A percentile compares a stretch with the other conserved stretches of the same genome.
Evolutionary conservation across 2,888 invertebrate genomes (phyloP).

Genomic region (Apantesis nais): DNA sequence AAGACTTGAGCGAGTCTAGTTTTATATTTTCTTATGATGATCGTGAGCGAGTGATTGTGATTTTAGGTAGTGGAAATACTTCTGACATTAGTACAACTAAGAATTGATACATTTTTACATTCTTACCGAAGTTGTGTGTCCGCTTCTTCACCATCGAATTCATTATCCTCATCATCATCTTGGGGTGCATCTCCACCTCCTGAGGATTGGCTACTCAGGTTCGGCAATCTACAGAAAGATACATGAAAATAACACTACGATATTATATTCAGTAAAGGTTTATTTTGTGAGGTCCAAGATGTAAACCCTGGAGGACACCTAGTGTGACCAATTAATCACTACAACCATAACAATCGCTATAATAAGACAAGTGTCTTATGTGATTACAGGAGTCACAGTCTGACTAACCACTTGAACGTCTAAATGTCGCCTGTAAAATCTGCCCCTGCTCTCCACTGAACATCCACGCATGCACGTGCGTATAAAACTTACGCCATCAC

Average conservation of each 20-base stretch:
- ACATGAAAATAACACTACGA: neutral
- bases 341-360: no score
- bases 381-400: no score
- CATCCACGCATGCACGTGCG: no score
- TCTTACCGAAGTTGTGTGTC: constrained; percentile 87
- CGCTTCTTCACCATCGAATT: constrained; percentile 81
- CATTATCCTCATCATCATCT: constrained; percentile 77
- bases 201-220: constrained; percentile 21
- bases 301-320: neutral
- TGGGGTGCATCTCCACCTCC: constrained; percentile 60
- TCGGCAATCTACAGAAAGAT: constrained; percentile 54
- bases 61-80: neutral
- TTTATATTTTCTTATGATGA: neutral
- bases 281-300: neutral
- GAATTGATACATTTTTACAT: neutral
- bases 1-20: no score
- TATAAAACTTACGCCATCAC: no score
- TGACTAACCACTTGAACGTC: no score
- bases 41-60: neutral
- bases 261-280: neutral
- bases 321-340: no score
- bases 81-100: neutral
- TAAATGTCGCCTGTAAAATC: no score
- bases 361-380: no score
- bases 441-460: no score